These are phyloP conservation scores for Hemicentrotus pulcherrimus DNA, from an alignment of 35 echinoderm and acorn worm genomes.

Conservation along the genomic window DNA sequence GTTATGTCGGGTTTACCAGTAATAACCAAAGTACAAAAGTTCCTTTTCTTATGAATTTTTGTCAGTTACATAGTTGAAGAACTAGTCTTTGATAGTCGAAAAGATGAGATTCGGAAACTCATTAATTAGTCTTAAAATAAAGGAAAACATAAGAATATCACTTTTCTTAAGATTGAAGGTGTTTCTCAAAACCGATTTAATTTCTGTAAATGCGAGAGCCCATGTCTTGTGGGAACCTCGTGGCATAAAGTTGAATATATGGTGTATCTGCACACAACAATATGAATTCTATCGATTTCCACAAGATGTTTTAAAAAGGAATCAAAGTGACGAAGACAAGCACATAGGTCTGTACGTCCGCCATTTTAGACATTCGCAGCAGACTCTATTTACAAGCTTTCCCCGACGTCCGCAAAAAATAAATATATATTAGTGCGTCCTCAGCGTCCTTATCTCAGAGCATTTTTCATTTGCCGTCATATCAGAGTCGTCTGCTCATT, in stretches of 20 bases:
- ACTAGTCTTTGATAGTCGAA: constrained; percentile 23
- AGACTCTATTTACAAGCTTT: constrained; percentile 44
- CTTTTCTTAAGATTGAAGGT: constrained; percentile 31
- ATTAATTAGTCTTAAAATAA: constrained; percentile 49
- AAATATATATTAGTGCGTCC: constrained; percentile 53
- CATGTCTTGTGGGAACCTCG: not conserved
- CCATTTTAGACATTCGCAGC: constrained; percentile 38
- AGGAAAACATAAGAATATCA: constrained; percentile 52
- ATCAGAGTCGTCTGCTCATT: not conserved
- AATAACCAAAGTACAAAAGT: not conserved
- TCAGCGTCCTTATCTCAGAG: constrained; percentile 49
- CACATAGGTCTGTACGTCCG: constrained; percentile 46
- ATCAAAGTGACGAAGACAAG: constrained; percentile 39
- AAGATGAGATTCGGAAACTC: constrained; percentile 13
- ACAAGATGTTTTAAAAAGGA: not conserved
- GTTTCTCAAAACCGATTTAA: constrained; percentile 14
- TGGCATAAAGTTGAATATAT: constrained; percentile 8
- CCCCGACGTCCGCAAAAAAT: constrained; percentile 67
- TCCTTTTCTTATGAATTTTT: not conserved
- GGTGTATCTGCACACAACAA: not conserved
- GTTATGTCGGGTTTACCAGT: constrained; percentile 16
- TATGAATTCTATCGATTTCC: not conserved
- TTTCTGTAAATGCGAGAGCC: constrained; percentile 2
- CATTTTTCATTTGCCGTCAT: not conserved
- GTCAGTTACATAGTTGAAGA: not conserved